These are phyloP conservation scores for Propithecus coquereli DNA, from an alignment of 2,113 vertebrate genomes.

Conservation along the genomic window DNA sequence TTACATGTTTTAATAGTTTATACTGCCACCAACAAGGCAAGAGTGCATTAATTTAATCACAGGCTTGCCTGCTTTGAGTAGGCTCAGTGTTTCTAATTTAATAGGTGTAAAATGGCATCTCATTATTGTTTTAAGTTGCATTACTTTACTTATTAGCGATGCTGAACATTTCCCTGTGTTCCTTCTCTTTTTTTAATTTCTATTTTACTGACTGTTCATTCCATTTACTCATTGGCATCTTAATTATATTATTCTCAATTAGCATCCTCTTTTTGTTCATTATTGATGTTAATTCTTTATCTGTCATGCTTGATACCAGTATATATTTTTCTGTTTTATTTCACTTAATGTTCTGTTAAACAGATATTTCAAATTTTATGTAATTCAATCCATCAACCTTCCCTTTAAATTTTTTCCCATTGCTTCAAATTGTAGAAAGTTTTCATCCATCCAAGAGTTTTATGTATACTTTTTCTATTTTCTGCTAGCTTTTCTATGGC, in stretches of 20 bases:
- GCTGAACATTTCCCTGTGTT: background rate
- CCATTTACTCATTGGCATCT: background rate
- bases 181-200: background rate
- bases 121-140: constrained; percentile 3
- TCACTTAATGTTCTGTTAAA: background rate
- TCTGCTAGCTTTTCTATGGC: background rate
- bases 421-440: background rate
- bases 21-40: background rate
- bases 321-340: background rate
- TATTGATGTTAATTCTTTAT: background rate
- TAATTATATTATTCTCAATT: background rate
- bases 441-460: background rate
- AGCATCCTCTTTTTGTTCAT: background rate
- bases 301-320: background rate
- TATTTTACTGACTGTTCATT: background rate
- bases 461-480: background rate
- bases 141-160: background rate
- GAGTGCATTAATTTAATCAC: background rate
- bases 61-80: background rate
- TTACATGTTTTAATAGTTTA: background rate
- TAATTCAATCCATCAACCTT: background rate
- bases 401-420: background rate
- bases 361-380: background rate
- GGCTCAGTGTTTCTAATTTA: background rate
- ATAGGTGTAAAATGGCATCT: background rate